Percentiles rank a stretch among this genome's conserved stretches.
These are phyloP conservation scores for Protophormia terraenovae DNA, from an alignment of 2,888 invertebrate genomes.

Conservation along the genomic window DNA sequence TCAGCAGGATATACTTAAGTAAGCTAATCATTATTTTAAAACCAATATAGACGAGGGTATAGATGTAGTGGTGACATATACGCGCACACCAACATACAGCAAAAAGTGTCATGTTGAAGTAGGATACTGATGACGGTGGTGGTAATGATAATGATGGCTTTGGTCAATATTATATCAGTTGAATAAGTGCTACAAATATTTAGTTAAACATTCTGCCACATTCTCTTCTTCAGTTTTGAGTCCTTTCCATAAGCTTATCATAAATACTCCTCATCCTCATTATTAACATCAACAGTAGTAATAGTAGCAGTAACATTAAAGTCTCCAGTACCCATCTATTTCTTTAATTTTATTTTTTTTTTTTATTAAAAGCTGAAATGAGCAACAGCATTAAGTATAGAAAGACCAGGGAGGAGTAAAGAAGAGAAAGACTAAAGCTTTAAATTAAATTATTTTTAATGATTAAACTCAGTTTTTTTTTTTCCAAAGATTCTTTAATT, in stretches of 20 bases:
- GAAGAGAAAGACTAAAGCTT: background rate
- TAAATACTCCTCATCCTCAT: constrained; percentile 21
- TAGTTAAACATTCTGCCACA: background rate
- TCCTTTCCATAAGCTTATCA: constrained; percentile 14
- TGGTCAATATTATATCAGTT: constrained; percentile 52
- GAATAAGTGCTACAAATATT: constrained; percentile 50
- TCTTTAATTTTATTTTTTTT: background rate
- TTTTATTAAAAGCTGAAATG: constrained; percentile 6
- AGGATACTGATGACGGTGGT: background rate
- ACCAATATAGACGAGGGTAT: constrained; percentile 25
- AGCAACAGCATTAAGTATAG: constrained; percentile 37
- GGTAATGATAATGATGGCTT: constrained; percentile 40
- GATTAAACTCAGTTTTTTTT: constrained; percentile 42
- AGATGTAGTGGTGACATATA: background rate
- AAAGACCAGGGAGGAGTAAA: background rate
- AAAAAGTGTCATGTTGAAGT: background rate
- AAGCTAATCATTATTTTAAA: constrained; percentile 59
- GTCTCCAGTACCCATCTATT: background rate
- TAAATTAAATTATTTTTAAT: constrained; percentile 59
- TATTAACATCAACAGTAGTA: background rate
- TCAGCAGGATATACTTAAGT: constrained; percentile 52
- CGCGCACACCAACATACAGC: background rate
- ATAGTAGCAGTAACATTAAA: constrained; percentile 11
- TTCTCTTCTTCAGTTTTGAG: background rate
- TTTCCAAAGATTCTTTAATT: background rate